phyloP scores from a whole-genome alignment of 2,888 invertebrate species.

The Herminia tarsipennalis region DNA sequence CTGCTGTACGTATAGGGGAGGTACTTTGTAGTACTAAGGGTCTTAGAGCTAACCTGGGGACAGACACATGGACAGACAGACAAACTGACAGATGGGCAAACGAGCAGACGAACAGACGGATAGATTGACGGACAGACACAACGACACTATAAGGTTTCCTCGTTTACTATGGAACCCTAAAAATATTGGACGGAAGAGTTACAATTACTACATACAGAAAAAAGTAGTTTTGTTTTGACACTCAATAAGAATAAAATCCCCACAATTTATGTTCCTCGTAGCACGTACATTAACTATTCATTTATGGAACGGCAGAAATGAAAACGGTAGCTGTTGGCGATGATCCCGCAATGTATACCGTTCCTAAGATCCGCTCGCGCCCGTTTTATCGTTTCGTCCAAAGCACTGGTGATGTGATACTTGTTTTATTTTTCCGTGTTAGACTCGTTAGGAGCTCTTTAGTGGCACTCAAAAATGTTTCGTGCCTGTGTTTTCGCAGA shows the following conservation, averaged over 20 bases:
- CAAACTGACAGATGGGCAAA: no score
- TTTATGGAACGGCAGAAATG: conserved; percentile 20
- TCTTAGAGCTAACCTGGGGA: no score
- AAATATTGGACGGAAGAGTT: background rate
- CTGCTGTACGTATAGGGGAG: no score
- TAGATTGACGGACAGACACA: no score
- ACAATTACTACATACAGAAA: no score
- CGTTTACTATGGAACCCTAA: background rate
- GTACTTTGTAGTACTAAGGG: no score
- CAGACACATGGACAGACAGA: no score
- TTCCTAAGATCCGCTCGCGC: conserved; percentile 3
- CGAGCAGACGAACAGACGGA: no score
- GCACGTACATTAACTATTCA: conserved; percentile 27
- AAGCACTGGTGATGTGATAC: conserved; percentile 2
- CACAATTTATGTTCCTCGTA: background rate
- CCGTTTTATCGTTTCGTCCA: conserved; percentile 8
- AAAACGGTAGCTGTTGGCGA: conserved; percentile 9
- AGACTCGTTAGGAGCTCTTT: conserved; percentile 3
- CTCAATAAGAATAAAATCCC: background rate
- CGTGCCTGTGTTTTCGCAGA: background rate
- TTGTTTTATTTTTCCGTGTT: conserved; percentile 6
- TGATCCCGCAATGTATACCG: conserved; percentile 23
- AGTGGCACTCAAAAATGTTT: conserved; percentile 8
- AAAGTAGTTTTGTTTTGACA: background rate
- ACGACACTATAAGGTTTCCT: no score